phyloP scores from a whole-genome alignment of 2,113 vertebrate genomes.

The Mastomys natalensis region DNA sequence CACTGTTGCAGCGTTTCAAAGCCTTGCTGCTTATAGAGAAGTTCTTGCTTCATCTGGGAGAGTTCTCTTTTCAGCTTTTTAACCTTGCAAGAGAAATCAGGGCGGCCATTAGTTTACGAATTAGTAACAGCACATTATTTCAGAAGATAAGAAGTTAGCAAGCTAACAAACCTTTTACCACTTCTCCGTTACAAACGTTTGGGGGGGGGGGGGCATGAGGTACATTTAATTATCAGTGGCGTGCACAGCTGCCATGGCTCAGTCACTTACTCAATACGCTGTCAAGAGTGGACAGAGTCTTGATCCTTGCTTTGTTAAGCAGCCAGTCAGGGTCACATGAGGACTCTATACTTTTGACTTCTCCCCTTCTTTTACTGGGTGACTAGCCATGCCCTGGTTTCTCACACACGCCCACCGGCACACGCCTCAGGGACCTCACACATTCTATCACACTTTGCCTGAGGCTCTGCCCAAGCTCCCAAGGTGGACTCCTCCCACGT shows the following conservation, averaged over 20 bases:
- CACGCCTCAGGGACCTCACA: background rate
- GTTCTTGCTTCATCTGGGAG: constrained; percentile 93
- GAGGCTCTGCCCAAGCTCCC: background rate
- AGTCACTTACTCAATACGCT: background rate
- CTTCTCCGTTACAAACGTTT: background rate
- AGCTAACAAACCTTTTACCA: background rate
- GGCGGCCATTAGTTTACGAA: constrained; percentile 71
- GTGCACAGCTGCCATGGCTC: rapidly evolving
- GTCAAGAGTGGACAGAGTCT: rapidly evolving
- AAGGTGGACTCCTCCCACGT: rapidly evolving
- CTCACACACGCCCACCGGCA: rapidly evolving
- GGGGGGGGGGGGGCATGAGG: background rate
- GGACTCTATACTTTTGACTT: rapidly evolving
- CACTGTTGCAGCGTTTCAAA: constrained; percentile 93
- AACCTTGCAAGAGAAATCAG: constrained; percentile 88
- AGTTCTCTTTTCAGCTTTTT: constrained; percentile 93
- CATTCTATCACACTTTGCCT: rapidly evolving
- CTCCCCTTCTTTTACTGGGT: too few species aligned
- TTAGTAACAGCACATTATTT: background rate
- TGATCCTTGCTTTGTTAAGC: rapidly evolving
- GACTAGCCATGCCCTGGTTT: rapidly evolving
- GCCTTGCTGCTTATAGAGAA: constrained; percentile 92
- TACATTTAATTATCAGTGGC: background rate
- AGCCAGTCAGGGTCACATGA: background rate
- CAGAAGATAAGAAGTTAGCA: background rate